phyloP scores from a whole-genome alignment of 2,888 invertebrate genomes.

The Troglohyphantes excavatus region DNA sequence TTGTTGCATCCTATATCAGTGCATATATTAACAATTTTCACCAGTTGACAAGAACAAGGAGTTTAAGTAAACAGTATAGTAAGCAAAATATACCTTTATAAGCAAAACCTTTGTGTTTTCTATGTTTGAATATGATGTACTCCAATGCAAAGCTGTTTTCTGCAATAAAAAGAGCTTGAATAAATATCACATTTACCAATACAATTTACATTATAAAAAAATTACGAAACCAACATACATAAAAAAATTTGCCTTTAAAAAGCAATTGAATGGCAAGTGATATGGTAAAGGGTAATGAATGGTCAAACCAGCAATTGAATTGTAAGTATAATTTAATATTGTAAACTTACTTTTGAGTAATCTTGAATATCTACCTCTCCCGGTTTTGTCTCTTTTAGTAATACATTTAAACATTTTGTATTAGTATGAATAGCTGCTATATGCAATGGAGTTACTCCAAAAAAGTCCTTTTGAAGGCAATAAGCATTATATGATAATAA shows the following conservation, averaged over 20 bases:
- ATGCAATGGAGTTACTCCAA: conserved; percentile 70
- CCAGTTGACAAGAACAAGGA: too few relatives aligned
- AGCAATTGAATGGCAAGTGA: not conserved
- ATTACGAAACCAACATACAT: not conserved
- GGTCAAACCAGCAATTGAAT: too few relatives aligned
- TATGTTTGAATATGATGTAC: conserved; percentile 82
- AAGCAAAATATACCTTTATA: conserved; percentile 26
- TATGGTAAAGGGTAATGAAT: not conserved
- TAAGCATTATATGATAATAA: conserved; percentile 59
- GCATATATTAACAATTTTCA: too few relatives aligned
- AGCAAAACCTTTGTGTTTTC: conserved; percentile 82
- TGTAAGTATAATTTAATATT: too few relatives aligned
- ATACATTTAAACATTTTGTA: conserved; percentile 47
- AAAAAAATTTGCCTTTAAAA: not conserved
- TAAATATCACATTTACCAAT: conserved; percentile 12
- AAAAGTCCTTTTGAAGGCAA: conserved; percentile 53
- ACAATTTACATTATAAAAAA: not conserved
- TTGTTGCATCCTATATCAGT: too few relatives aligned
- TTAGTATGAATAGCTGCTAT: conserved; percentile 55
- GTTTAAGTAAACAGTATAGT: too few relatives aligned
- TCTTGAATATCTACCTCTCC: conserved; percentile 76
- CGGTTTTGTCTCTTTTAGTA: conserved; percentile 55
- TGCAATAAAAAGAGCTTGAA: conserved; percentile 79
- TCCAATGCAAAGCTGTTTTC: conserved; percentile 83
- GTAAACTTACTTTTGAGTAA: conserved; percentile 32